Evolutionary conservation across 2,888 invertebrate species (phyloP).

Genomic region (Dusona sp.): DNA sequence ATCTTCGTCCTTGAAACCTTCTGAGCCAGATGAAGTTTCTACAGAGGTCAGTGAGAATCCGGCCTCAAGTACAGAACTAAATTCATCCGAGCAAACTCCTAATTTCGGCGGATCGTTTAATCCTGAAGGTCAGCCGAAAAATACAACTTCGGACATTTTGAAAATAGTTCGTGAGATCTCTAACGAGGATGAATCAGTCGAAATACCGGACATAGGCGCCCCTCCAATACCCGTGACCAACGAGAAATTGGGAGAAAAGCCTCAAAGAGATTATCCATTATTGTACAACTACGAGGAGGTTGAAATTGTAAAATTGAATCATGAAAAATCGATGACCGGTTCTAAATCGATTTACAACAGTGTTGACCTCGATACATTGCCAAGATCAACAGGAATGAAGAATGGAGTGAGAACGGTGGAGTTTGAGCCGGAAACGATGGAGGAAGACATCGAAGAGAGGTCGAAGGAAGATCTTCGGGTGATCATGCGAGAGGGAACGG

Average conservation of each 20-base stretch:
- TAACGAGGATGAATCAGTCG: slow-evolving; percentile 42
- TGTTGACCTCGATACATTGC: slow-evolving; percentile 55
- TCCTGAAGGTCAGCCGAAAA: neutral
- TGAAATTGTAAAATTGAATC: slow-evolving; percentile 85
- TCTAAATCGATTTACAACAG: slow-evolving; percentile 76
- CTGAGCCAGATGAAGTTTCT: neutral
- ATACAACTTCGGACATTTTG: slow-evolving; percentile 34
- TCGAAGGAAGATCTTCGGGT: slow-evolving; percentile 74
- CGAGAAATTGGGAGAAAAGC: slow-evolving; percentile 75
- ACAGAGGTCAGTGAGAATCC: neutral
- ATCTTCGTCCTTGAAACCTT: neutral
- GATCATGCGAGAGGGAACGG: slow-evolving; percentile 76
- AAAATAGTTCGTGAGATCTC: slow-evolving; percentile 68
- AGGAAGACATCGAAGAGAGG: slow-evolving; percentile 40
- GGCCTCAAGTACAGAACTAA: neutral
- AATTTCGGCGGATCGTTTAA: neutral
- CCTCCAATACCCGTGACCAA: neutral
- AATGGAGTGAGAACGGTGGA: slow-evolving; percentile 68
- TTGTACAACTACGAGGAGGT: slow-evolving; percentile 84
- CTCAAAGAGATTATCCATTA: slow-evolving; percentile 84
- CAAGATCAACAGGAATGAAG: slow-evolving; percentile 60
- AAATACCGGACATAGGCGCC: neutral
- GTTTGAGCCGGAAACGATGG: slow-evolving; percentile 51
- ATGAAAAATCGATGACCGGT: slow-evolving; percentile 78
- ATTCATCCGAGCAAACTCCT: neutral